phyloP scores from a whole-genome alignment of 2,113 vertebrate species.

The Xyrauchen texanus region DNA sequence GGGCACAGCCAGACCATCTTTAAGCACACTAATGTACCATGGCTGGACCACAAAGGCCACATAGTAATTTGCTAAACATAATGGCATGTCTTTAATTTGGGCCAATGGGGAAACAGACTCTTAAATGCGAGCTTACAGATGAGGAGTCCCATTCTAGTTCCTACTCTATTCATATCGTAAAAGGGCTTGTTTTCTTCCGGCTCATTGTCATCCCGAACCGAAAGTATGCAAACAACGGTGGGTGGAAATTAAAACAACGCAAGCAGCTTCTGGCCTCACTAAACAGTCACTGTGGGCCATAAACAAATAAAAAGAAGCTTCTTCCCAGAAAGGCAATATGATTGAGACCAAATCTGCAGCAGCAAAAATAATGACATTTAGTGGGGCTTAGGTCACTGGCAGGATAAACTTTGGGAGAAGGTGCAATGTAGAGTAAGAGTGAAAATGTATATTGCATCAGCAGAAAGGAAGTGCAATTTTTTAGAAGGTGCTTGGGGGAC shows the following conservation, averaged over 20 bases:
- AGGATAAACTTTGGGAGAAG: constrained; percentile 51
- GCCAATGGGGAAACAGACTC: constrained; percentile 73
- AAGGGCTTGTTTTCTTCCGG: constrained; percentile 76
- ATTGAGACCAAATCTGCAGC: constrained; percentile 34
- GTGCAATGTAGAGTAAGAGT: constrained; percentile 39
- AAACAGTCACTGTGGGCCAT: constrained; percentile 37
- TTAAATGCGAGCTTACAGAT: constrained; percentile 70
- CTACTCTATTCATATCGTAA: constrained; percentile 60
- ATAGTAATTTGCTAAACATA: constrained; percentile 82
- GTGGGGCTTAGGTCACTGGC: constrained; percentile 61
- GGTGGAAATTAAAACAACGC: constrained; percentile 56
- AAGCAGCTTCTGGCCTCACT: constrained; percentile 58
- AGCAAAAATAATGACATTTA: constrained; percentile 65
- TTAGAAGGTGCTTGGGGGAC: constrained; percentile 1
- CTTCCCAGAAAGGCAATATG: constrained; percentile 44
- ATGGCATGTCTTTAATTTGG: constrained; percentile 80
- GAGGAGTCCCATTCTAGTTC: constrained; percentile 63
- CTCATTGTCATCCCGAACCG: constrained; percentile 68
- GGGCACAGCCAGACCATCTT: constrained; percentile 73
- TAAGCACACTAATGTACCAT: constrained; percentile 77
- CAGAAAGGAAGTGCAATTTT: not conserved
- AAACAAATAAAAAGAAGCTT: constrained; percentile 52
- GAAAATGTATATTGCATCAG: not conserved
- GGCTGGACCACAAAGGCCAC: constrained; percentile 74
- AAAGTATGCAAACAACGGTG: constrained; percentile 75